Percentiles rank a stretch among this genome's conserved stretches.
Conservation (phyloP, 2,797 vertebrate genomes). For the Spheniscus humboldti region DNA sequence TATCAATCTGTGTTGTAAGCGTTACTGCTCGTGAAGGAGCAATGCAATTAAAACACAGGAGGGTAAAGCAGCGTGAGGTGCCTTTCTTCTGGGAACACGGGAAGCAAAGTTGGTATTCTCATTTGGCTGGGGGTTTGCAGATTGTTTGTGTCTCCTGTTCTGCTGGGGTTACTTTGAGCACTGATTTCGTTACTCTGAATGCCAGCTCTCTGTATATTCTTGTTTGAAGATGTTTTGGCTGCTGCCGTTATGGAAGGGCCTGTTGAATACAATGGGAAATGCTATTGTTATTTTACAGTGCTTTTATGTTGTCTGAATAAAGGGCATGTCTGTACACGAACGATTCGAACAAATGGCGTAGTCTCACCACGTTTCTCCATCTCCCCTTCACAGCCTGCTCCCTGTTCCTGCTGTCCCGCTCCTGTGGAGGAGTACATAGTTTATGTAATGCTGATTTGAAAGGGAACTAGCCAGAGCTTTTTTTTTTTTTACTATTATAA, state of each 20-base stretch:
- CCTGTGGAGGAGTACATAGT: background rate
- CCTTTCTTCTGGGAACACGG: background rate
- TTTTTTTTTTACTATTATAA: background rate
- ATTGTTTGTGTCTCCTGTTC: background rate
- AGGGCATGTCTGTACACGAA: background rate
- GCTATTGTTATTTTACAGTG: background rate
- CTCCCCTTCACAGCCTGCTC: background rate
- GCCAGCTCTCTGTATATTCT: background rate
- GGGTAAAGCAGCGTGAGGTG: background rate
- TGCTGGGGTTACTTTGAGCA: background rate
- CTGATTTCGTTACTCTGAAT: background rate
- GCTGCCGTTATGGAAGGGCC: background rate
- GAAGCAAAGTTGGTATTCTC: background rate
- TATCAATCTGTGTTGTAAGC: background rate
- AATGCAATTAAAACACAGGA: background rate
- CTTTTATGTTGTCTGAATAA: background rate
- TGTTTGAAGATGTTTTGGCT: background rate
- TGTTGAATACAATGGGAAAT: background rate
- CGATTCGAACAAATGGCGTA: background rate
- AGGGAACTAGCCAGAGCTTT: background rate
- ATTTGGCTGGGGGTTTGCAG: background rate
- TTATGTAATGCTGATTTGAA: background rate
- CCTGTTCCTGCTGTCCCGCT: background rate
- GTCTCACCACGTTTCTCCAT: background rate
- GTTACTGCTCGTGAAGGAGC: background rate